Base-by-base conservation (phyloP, 2,113 vertebrate genomes). In the Aspidoscelis tigris region DNA sequence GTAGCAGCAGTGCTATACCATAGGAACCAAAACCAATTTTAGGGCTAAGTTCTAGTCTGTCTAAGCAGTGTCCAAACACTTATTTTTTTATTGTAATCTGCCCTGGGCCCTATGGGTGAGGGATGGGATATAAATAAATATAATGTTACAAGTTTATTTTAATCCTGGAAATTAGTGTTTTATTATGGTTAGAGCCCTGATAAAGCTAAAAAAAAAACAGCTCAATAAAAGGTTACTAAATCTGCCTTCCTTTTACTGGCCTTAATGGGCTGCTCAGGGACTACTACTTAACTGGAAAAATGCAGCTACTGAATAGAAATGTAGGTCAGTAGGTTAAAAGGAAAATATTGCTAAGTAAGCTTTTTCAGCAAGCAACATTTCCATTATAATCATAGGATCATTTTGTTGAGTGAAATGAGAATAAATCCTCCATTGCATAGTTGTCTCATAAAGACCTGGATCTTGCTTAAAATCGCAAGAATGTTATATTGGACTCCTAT, bases 211-310 rank as follows among this genome's bases (percentile, higher is more conserved):
- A 61, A 61, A 61, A 18, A 16, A 61, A 2, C 4, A 65, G 22
- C 14, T 50, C 5, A 18, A 4, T 50, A 50, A 41, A 55, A 71
- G 4, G 39, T 53, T 50, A 33, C 47, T 72, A 71, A 55, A 81
- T 58, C 70, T 47, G 50, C 4, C 39, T 81, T 55, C 7, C 3
- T 50, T 61, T 72, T 26, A 26, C 53, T 44, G 21, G 4, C 4
- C 22, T 64, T 41, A 58, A 71, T 55, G 71, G 10, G 20, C n/a
- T 58, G 33, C 33, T 41, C 41, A 58, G 9, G 43, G 43, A 7
- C 68, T 86, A 71, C 68, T 5, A 61, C 55, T n/a, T 82, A 72
- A 68, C 69, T 64, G 72, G 68, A 55, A 10, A 53, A 73, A 26
- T 66, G 26, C 1, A 20, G 4, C 20, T 0, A 2, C 26, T 33